A percentile compares a stretch with the other conserved stretches of the same genome.
Conservation (phyloP, 2,113 vertebrate species). For the Protomyctophum bolini region DNA sequence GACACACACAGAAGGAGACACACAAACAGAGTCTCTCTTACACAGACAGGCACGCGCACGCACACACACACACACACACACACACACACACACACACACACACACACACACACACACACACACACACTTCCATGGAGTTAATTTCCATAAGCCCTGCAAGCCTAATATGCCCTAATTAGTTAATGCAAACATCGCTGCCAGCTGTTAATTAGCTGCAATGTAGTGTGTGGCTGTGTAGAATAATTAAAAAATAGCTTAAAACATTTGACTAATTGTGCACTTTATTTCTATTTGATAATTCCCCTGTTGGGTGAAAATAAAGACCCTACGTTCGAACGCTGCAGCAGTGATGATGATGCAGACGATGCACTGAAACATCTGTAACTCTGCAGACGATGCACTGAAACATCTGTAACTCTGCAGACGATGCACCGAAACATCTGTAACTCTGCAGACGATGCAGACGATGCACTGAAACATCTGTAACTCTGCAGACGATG, state of each 20-base stretch:
- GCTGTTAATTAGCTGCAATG: conserved; percentile 52
- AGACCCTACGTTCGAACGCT: neutral
- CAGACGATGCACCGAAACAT: too few relatives aligned
- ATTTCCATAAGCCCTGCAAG: conserved; percentile 26
- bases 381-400: too few relatives aligned
- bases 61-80: neutral
- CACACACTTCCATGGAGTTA: conserved; percentile 12
- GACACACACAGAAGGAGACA: neutral
- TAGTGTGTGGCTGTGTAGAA: conserved; percentile 33
- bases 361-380: too few relatives aligned
- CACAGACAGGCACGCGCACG: neutral
- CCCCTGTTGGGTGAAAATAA: conserved; percentile 15
- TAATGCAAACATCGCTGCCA: conserved; percentile 44
- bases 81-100: neutral
- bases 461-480: too few relatives aligned
- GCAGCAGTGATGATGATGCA: too few relatives aligned
- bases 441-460: too few relatives aligned
- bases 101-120: conserved; percentile 1
- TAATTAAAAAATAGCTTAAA: conserved; percentile 47
- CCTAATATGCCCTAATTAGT: conserved; percentile 49
- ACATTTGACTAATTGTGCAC: conserved; percentile 35
- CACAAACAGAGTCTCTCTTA: neutral
- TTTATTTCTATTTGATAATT: conserved; percentile 26
- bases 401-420: too few relatives aligned
- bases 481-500: too few relatives aligned